Evolutionary conservation across 2,797 vertebrate genomes (phyloP), one percentile per base, ranked within the genome.

Genomic region (Chloroceryle inda): DNA sequence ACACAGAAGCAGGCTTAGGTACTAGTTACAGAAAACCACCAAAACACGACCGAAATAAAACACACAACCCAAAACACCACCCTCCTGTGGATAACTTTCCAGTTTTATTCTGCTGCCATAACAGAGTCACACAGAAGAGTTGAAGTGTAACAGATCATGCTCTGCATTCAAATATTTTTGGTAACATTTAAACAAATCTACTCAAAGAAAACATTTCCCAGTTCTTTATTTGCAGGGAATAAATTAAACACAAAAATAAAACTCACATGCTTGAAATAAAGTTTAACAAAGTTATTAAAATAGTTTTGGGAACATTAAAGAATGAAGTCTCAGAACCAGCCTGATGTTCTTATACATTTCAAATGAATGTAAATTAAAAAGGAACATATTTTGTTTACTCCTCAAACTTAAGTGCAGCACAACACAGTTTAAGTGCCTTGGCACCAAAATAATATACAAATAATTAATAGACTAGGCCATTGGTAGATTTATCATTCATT

Each of bases 91-190:
- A 72, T 92, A 92, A 93, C 81, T 94, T 93, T 96, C 92, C 96
- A 96, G 87, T 97, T 98, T 98, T 98, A 98, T 98, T 98, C 93
- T 95, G 95, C 88, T 96, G 83, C 97, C 89, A 79, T 93, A 92
- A 88, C 66, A 84, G n/a, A 92, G 79, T 97, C 94, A 97, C 77
- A 98, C 84, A 96, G 45, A 93, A 94, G 79, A 96, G 82, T 5
- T 82, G 58, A 94, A 95, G 88, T 84, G 78, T 92, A 97, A 92
- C 92, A 96, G 50, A 94, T 96, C 95, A 97, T 97, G 96, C 96
- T 97, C 84, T 96, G 93, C 89, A 97, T 96, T 97, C 95, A 97
- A 94, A 91, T 89, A 92, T 66, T 81, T 66, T 83, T 62, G 13
- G 62, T 56, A 86, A 92, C 83, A 85, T 80, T 94, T 80, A 95